Evolutionary conservation across 2,113 vertebrate genomes (phyloP).

Genomic region (Poecilia latipinna): DNA sequence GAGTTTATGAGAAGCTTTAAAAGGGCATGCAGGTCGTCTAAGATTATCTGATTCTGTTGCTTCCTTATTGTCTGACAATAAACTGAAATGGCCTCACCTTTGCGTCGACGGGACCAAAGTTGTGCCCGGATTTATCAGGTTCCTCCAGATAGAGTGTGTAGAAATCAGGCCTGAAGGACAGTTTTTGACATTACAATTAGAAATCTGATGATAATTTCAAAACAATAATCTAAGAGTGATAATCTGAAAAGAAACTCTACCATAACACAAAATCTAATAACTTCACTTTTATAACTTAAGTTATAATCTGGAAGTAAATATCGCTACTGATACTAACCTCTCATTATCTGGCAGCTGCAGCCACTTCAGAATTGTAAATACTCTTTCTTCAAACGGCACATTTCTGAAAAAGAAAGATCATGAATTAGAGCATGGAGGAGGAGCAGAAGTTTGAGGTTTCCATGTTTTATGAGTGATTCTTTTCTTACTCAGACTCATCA

Average conservation of each 20-base stretch:
- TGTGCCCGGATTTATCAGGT: conserved; percentile 90
- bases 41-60: neutral
- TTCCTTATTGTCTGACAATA: neutral
- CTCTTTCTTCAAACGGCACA: conserved; percentile 77
- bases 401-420: conserved; percentile 19
- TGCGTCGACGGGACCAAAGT: conserved; percentile 86
- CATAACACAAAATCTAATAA: neutral
- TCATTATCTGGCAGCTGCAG: conserved; percentile 73
- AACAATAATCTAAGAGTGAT: too few species aligned
- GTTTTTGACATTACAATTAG: neutral
- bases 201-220: neutral
- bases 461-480: neutral
- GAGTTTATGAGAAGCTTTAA: neutral
- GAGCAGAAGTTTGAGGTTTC: neutral
- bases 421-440: neutral
- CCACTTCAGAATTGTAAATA: conserved; percentile 77
- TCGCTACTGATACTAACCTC: conserved; percentile 47
- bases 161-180: conserved; percentile 85
- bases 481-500: neutral
- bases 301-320: neutral
- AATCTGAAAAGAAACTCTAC: neutral
- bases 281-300: too few species aligned
- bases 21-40: too few species aligned
- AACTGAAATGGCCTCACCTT: conserved; percentile 76
- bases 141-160: conserved; percentile 92